These are phyloP conservation scores for Aurelia sp. DNA, from an alignment of 30 jellyfish, hydroid and myxozoan genomes.

Conservation along the genomic window DNA sequence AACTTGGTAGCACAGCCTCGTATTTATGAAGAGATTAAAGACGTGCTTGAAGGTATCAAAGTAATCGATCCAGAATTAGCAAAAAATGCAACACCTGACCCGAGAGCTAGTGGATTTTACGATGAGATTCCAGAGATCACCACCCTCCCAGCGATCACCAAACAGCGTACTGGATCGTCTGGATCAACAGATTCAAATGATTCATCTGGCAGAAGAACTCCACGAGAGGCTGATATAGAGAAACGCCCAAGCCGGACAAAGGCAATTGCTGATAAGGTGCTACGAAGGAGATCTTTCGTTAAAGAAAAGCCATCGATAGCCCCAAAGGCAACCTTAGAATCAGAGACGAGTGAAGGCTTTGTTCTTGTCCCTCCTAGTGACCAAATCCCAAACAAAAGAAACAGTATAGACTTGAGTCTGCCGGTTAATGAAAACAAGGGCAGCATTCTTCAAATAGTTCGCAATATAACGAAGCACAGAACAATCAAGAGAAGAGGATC, in stretches of 20 bases:
- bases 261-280: constrained; percentile 23
- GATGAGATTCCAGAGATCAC: constrained; percentile 52
- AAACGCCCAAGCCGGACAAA: constrained; percentile 9
- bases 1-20: constrained; percentile 29
- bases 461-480: constrained; percentile 18
- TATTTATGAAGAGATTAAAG: constrained; percentile 49
- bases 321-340: constrained; percentile 22
- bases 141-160: background rate
- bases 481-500: constrained; percentile 23
- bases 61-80: constrained; percentile 2
- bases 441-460: constrained; percentile 17
- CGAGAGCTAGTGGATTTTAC: constrained; percentile 45
- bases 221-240: constrained; percentile 28
- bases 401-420: background rate
- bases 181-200: constrained; percentile 59
- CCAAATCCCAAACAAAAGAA: constrained; percentile 5
- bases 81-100: background rate
- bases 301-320: constrained; percentile 41
- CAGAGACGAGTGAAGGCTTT: constrained; percentile 34
- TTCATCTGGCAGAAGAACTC: constrained; percentile 37
- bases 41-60: constrained; percentile 1
- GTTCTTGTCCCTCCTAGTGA: constrained; percentile 31
- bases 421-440: constrained; percentile 42
- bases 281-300: constrained; percentile 62
- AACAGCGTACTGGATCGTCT: constrained; percentile 46